phyloP scores from a whole-genome alignment of 2,888 invertebrate species.

The Holacanthella duospinosa region DNA sequence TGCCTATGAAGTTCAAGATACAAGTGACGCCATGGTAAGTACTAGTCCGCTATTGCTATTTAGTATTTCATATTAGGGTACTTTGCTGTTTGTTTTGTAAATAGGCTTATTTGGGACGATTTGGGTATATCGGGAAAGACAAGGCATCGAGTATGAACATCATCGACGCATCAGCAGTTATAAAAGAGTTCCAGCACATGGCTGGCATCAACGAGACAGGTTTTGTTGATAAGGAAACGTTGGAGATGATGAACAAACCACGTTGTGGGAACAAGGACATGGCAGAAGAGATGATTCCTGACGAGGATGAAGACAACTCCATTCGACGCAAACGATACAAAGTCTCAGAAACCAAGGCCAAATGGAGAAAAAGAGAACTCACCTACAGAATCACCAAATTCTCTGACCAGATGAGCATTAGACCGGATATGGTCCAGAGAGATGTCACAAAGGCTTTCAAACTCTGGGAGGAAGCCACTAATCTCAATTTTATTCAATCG shows the following conservation, averaged over 20 bases:
- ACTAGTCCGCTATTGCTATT: not conserved
- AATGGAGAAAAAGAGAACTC: conserved; percentile 25
- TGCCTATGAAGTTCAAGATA: conserved; percentile 2
- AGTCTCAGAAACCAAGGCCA: conserved; percentile 6
- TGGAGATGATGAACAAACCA: conserved; percentile 32
- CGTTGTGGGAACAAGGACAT: conserved; percentile 34
- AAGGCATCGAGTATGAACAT: conserved; percentile 9
- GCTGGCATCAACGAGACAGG: conserved; percentile 26
- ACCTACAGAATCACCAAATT: conserved; percentile 25
- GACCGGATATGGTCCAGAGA: conserved; percentile 11
- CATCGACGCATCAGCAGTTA: conserved; percentile 16
- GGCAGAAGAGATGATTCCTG: conserved; percentile 5
- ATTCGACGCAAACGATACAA: conserved; percentile 20
- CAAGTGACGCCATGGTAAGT: conserved; percentile 6
- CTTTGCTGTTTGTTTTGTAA: not conserved
- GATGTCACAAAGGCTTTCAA: conserved; percentile 25
- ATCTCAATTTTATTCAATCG: conserved; percentile 24
- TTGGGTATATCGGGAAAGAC: conserved; percentile 29
- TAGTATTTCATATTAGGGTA: not conserved
- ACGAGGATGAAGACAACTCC: not conserved
- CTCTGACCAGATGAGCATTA: conserved; percentile 19
- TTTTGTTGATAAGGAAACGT: conserved; percentile 27
- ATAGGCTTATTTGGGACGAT: conserved; percentile 30
- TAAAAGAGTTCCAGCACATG: conserved; percentile 32
- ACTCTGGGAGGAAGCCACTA: conserved; percentile 24